A percentile compares a stretch with the other conserved stretches of the same genome.
Evolutionary conservation across 2,113 vertebrate genomes (phyloP).

Genomic region (Hippocampus barbouri): DNA sequence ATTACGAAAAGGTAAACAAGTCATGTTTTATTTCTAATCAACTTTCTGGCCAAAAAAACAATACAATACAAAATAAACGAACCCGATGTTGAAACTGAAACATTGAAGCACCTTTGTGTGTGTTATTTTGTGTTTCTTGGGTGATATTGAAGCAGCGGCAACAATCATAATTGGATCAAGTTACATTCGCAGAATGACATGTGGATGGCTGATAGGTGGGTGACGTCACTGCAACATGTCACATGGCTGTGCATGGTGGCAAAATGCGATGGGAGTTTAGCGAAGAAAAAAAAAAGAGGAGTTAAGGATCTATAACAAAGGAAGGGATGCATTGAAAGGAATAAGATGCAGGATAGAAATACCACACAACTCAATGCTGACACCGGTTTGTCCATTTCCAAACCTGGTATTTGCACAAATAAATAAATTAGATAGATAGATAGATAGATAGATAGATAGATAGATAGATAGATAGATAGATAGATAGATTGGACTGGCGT

Average conservation of each 20-base stretch:
- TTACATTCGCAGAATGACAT: conserved; percentile 20
- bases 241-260: conserved; percentile 36
- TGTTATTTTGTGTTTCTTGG: background rate
- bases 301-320: conserved; percentile 24
- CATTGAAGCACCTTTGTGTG: background rate
- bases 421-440: too few relatives aligned
- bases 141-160: background rate
- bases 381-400: conserved; percentile 70
- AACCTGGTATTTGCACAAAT: too few relatives aligned
- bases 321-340: conserved; percentile 49
- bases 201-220: conserved; percentile 22
- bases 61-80: background rate
- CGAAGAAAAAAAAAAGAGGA: background rate
- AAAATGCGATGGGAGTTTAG: conserved; percentile 23
- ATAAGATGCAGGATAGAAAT: conserved; percentile 55
- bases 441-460: too few relatives aligned
- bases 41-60: background rate
- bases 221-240: conserved; percentile 24
- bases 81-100: background rate
- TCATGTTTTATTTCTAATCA: background rate
- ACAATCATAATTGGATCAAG: background rate
- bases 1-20: background rate
- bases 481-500: too few relatives aligned
- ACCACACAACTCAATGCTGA: conserved; percentile 50
- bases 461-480: too few relatives aligned